A percentile compares a stretch with the other conserved stretches of the same genome.
These are phyloP conservation scores for Antechinus flavipes DNA, from an alignment of 2,113 vertebrate species.

Conservation along the genomic window DNA sequence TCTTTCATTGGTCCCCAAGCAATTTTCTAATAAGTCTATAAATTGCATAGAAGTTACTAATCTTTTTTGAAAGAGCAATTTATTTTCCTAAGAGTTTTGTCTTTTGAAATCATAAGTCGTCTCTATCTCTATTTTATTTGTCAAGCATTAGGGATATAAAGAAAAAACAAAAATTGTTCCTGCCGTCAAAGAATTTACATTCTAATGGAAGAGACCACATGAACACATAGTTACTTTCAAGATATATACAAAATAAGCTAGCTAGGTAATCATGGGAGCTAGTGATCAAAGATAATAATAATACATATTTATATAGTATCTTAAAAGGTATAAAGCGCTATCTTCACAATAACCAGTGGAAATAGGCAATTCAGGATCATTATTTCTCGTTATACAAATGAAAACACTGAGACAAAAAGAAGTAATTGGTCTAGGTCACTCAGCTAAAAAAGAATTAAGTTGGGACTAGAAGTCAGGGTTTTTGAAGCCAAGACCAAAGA, in stretches of 20 bases:
- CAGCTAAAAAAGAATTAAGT: too few relatives aligned
- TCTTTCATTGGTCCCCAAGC: background rate
- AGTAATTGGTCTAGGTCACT: background rate
- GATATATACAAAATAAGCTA: background rate
- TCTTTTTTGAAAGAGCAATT: background rate
- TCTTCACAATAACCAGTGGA: too few relatives aligned
- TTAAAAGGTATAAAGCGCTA: too few relatives aligned
- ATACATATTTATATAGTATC: too few relatives aligned
- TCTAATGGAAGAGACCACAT: background rate
- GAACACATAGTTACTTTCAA: background rate
- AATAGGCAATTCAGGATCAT: too few relatives aligned
- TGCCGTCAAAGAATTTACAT: background rate
- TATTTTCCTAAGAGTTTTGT: background rate
- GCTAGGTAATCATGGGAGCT: too few relatives aligned
- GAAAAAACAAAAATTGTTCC: background rate
- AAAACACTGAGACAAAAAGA: background rate
- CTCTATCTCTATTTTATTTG: background rate
- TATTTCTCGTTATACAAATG: too few relatives aligned
- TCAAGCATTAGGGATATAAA: too few relatives aligned
- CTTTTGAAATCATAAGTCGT: too few relatives aligned
- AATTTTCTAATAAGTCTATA: background rate
- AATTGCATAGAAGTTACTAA: background rate
- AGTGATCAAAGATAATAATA: too few relatives aligned
- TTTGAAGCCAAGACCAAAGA: too few relatives aligned
- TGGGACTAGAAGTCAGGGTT: background rate